Base-by-base conservation (phyloP, 2,888 invertebrate genomes). In the Rhingia rostrata region DNA sequence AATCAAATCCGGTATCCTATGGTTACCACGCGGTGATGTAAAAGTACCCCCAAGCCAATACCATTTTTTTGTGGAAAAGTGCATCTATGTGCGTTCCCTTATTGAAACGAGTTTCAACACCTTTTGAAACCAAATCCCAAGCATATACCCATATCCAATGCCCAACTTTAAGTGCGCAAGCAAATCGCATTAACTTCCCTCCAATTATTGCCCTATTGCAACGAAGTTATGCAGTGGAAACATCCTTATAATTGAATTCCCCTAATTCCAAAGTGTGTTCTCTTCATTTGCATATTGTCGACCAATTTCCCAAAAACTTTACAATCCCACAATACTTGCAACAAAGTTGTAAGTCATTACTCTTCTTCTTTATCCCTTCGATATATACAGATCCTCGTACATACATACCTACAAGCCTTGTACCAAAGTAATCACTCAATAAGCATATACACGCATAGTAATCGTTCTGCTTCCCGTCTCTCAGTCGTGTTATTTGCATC, bases 291-390 rank as follows among this genome's bases (percentile, higher is more conserved):
- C 79, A 83, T 79, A 60, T 69, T 73, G 73, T 79, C 58, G 73
- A 79, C 73, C 83, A 70, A 45, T 73, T 69, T 7, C 22, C 22
- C 33, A 22, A 39, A 56, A 83, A 77, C 53, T 72, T 67, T 43
- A 66, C 54, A 67, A 73, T 64, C 63, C 63, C 73, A 67, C 73
- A 79, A 69, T 69, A 79, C 47, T 54, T 78, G 78, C 69, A 64
- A 83, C 79, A 69, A 83, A 79, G 67, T 79, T 73, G 79, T 58
- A 74, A 79, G 67, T 83, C 78, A 78, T 83, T 79, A 78, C 67
- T 69, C 82, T 72, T 60, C 63, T 61, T 51, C 72, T 43, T 41
- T 60, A 32, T 35, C n/a, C 49, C 30, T 35, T 37, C 9, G 6
- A 14, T 37, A 0, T 70, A 60, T 64, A 6, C 6, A 37, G 32